Base-by-base conservation (phyloP, 64 coral and sea anemone genomes). In the Orbicella faveolata region DNA sequence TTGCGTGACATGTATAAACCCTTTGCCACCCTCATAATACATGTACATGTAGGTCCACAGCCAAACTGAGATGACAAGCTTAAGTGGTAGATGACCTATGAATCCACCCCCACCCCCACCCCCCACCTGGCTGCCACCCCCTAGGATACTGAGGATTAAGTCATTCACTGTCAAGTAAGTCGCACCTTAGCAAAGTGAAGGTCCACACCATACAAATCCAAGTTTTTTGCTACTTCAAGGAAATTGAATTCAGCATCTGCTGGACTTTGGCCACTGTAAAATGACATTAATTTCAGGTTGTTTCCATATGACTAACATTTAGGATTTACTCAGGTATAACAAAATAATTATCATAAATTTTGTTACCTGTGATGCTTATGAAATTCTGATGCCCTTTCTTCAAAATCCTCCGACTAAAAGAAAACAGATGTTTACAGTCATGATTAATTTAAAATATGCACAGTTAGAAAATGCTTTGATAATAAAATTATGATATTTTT, bases 181-280 rank as follows among this genome's bases (percentile, higher is more conserved):
- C 34, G 59, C 57, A 97, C 95, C 95, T 97, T 93, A 34, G 95
- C 95, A 94, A 92, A 97, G 80, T 97, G 95, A 78, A 97, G 79
- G 63, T 94, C 90, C 33, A 97, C 95, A 67, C 95, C 95, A 61
- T 97, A 97, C 13, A 97, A 85, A 84, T 97, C 95, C 62, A 97
- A 69, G 57, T 89, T 90, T 77, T 97, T 97, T 55, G 95, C 95
- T 55, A 97, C 95, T 78, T 97, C 95, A 78, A 97, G 88, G 51
- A 83, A 97, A 75, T 97, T 97, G 53, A 97, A 97, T 70, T 97
- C 95, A 74, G 95, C 95, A 88, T 97, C 95, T 70, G 95, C 89
- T 83, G 92, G 88, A 35, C 92, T 94, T 90, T 97, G 95, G 0
- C 95, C 95, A 72, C 95, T 97, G 16, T 21, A 90, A 64, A 65